Conservation (phyloP, 2,797 vertebrate genomes). For the Myripristis jacobus region DNA sequence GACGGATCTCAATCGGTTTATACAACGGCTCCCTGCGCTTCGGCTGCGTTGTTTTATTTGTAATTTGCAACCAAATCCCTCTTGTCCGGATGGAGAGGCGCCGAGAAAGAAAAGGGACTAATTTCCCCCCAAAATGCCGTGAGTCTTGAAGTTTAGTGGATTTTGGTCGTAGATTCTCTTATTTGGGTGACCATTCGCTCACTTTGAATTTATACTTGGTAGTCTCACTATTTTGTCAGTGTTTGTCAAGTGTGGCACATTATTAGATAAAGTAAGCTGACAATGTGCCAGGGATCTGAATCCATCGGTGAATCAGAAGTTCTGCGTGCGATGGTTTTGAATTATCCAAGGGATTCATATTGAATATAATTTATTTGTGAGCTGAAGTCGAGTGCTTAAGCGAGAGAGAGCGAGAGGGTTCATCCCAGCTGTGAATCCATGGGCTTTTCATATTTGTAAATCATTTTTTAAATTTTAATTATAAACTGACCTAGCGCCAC, state of each 20-base stretch:
- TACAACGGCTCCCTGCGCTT: constrained; percentile 45
- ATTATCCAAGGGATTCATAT: constrained; percentile 53
- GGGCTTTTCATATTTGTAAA: constrained; percentile 41
- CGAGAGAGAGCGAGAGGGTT: constrained; percentile 31
- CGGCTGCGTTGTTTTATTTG: constrained; percentile 32
- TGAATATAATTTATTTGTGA: constrained; percentile 49
- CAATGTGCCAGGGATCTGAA: constrained; percentile 30
- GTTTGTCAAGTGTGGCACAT: constrained; percentile 19
- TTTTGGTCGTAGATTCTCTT: constrained; percentile 45
- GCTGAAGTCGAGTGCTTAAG: constrained; percentile 48
- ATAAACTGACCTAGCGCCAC: constrained; percentile 24
- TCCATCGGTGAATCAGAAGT: constrained; percentile 51
- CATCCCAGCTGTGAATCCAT: constrained; percentile 46
- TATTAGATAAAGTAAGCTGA: constrained; percentile 37
- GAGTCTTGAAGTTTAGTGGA: constrained; percentile 76
- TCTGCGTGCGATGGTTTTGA: constrained; percentile 70
- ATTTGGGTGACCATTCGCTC: constrained; percentile 24
- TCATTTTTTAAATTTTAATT: constrained; percentile 50
- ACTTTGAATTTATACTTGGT: constrained; percentile 20
- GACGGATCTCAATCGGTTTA: constrained; percentile 63
- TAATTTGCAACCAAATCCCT: constrained; percentile 31
- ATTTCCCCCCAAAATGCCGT: constrained; percentile 58
- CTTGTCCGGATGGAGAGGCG: constrained; percentile 40
- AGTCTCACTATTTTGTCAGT: constrained; percentile 5
- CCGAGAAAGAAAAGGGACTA: constrained; percentile 48